phyloP scores from a whole-genome alignment of 92 coral and sea anemone species.

The Porites cylindrica region DNA sequence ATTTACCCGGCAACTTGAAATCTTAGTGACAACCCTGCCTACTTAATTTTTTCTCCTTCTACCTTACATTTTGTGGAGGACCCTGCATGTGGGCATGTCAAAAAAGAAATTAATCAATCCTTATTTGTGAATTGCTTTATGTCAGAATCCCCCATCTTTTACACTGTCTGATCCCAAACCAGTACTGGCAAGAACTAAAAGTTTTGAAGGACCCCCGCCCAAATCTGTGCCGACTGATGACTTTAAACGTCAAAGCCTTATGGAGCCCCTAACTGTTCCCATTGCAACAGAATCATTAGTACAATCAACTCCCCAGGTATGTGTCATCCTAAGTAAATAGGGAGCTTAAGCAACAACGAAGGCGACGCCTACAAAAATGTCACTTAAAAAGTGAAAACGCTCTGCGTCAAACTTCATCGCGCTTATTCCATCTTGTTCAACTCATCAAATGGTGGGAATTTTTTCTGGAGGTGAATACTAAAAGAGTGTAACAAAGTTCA shows the following conservation, averaged over 20 bases:
- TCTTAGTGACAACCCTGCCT: too few relatives aligned
- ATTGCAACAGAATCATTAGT: constrained; percentile 57
- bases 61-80: too few relatives aligned
- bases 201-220: constrained; percentile 71
- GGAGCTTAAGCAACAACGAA: too few relatives aligned
- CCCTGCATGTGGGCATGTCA: too few relatives aligned
- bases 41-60: too few relatives aligned
- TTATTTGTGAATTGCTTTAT: constrained; percentile 1
- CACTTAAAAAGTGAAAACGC: too few relatives aligned
- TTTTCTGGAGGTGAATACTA: too few relatives aligned
- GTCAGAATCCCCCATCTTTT: constrained; percentile 85
- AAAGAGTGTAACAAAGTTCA: not conserved
- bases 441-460: too few relatives aligned
- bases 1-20: too few relatives aligned
- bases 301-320: constrained; percentile 50
- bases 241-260: constrained; percentile 84
- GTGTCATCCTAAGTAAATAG: not conserved
- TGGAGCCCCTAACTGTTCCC: constrained; percentile 78
- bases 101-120: not conserved
- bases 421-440: not conserved
- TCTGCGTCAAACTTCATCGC: not conserved
- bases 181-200: constrained; percentile 58
- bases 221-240: constrained; percentile 46
- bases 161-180: constrained; percentile 71
- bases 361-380: too few relatives aligned